Conservation (phyloP, 2,113 vertebrate genomes). For the Tragelaphus imberbis region DNA sequence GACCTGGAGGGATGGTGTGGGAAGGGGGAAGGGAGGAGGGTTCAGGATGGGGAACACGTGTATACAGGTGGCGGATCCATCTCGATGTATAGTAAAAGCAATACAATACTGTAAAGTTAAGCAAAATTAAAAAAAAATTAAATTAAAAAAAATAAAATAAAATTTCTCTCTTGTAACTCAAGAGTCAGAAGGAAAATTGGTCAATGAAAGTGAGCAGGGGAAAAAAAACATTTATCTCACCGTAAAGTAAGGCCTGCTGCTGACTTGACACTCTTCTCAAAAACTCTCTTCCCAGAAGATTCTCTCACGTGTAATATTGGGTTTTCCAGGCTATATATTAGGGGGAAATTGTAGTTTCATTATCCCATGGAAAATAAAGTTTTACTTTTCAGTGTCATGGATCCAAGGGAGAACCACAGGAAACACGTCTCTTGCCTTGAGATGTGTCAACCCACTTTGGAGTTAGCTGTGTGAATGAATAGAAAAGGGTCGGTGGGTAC, state of each 20-base stretch:
- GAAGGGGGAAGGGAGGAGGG: no score
- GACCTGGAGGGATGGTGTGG: no score
- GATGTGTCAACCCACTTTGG: background rate
- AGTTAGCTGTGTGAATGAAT: background rate
- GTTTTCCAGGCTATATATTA: background rate
- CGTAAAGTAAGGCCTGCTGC: background rate
- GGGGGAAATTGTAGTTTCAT: background rate
- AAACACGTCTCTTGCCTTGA: background rate
- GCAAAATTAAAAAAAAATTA: no score
- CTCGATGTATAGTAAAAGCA: no score
- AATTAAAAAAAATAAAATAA: no score
- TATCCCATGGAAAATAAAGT: background rate
- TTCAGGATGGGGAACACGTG: no score
- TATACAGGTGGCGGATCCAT: no score
- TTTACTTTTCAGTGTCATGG: background rate
- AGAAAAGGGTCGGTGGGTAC: background rate
- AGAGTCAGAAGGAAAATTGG: background rate
- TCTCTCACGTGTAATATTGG: background rate
- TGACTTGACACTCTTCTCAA: background rate
- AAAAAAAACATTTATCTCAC: background rate
- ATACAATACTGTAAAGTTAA: no score
- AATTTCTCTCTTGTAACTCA: slow-evolving; percentile 14
- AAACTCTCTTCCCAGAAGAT: background rate
- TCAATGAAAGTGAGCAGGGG: background rate
- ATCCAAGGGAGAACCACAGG: background rate